Percentiles rank a stretch among this genome's conserved stretches.
These are phyloP conservation scores for Spheniscus humboldti DNA, from an alignment of 2,797 vertebrate species.

Conservation along the genomic window DNA sequence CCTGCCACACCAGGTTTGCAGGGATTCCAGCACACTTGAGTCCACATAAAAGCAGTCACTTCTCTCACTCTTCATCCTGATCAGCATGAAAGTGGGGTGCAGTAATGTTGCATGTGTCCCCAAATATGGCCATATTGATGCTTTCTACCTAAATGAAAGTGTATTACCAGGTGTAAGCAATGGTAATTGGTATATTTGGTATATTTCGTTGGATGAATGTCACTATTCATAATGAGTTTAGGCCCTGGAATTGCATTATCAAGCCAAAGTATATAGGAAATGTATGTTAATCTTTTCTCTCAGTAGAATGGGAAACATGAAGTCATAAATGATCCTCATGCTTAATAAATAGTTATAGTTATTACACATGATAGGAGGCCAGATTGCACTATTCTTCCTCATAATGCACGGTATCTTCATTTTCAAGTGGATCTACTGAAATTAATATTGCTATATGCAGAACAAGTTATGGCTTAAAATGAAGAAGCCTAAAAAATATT, in stretches of 20 bases:
- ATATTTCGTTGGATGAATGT: neutral
- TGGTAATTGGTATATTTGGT: neutral
- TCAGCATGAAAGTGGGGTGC: neutral
- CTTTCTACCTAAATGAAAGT: neutral
- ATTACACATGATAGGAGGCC: neutral
- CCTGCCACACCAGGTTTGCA: neutral
- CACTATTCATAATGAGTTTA: neutral
- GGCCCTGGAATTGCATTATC: neutral
- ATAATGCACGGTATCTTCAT: neutral
- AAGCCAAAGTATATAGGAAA: neutral
- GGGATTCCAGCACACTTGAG: neutral
- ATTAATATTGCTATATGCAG: neutral
- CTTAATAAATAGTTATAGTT: constrained; percentile 12
- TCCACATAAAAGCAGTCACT: neutral
- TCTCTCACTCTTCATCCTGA: neutral
- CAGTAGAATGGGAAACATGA: neutral
- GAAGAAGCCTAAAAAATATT: neutral
- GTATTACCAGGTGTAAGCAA: neutral
- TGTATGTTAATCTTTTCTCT: neutral
- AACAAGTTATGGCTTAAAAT: neutral
- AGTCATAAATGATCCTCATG: neutral
- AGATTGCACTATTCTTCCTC: constrained; percentile 15
- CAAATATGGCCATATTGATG: fast-evolving
- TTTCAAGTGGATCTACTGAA: neutral
- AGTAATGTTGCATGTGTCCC: neutral